Evolutionary conservation across 1,140 invertebrate genomes (phyloP).

Genomic region (Brachionus calyciflorus): DNA sequence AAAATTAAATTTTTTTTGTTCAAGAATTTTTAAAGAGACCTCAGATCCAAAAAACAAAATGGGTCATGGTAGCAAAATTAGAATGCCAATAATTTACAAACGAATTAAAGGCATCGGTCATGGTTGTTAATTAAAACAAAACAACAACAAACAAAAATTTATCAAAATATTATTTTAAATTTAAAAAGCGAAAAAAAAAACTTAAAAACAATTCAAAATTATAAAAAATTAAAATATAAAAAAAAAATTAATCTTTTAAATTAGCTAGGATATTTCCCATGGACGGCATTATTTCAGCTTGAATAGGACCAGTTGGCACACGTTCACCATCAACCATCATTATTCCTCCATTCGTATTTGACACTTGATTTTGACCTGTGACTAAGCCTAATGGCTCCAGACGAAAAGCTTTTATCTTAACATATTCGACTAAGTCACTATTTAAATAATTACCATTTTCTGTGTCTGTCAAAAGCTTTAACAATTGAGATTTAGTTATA

Average conservation of each 20-base stretch:
- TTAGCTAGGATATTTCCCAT: conserved; percentile 38
- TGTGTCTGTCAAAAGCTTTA: conserved; percentile 64
- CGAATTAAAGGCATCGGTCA: background rate
- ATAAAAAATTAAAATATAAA: background rate
- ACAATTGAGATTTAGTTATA: conserved; percentile 69
- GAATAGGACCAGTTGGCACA: conserved; percentile 67
- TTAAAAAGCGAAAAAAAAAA: no score
- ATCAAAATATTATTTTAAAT: background rate
- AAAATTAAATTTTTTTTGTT: background rate
- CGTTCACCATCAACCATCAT: conserved; percentile 86
- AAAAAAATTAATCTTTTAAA: conserved; percentile 44
- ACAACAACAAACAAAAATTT: background rate
- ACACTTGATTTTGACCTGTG: conserved; percentile 4
- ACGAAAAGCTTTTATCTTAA: conserved; percentile 81
- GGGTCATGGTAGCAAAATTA: conserved; percentile 25
- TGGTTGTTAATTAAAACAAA: background rate
- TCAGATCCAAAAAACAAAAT: conserved; percentile 14
- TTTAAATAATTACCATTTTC: conserved; percentile 56
- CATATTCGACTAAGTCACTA: conserved; percentile 66
- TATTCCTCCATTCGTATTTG: conserved; percentile 66
- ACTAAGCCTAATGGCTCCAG: conserved; percentile 70
- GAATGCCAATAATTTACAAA: background rate
- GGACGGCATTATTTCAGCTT: conserved; percentile 35
- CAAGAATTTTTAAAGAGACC: background rate
- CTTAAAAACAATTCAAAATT: background rate